Percentiles rank a stretch among this genome's conserved stretches.
Conservation (phyloP, 1,140 invertebrate genomes). For the Tetragonula clypearis region DNA sequence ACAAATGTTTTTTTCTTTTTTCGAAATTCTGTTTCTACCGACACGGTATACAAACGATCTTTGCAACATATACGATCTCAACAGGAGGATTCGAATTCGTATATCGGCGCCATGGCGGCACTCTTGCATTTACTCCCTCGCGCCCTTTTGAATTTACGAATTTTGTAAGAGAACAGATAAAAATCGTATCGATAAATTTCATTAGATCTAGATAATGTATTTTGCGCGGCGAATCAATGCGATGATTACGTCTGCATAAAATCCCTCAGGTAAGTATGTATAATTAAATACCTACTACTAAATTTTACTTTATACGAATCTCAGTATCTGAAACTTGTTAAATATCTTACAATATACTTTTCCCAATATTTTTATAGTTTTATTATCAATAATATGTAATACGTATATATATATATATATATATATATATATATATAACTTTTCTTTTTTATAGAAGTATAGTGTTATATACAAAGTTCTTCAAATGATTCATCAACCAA, state of each 20-base stretch:
- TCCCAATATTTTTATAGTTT: neutral
- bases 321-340: too few relatives aligned
- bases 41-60: neutral
- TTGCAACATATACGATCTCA: neutral
- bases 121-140: neutral
- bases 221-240: slow-evolving; percentile 11
- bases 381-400: neutral
- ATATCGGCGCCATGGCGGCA: neutral
- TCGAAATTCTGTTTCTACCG: neutral
- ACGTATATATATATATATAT: neutral
- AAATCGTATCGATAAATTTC: neutral
- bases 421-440: neutral
- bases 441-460: neutral
- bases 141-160: neutral
- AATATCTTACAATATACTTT: neutral
- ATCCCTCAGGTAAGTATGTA: neutral
- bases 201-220: slow-evolving; percentile 19
- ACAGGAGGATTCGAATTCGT: neutral
- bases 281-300: neutral
- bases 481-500: neutral
- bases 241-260: neutral
- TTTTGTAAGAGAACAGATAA: neutral
- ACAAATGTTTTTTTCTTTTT: neutral
- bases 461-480: neutral
- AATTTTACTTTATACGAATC: neutral